phyloP scores from a whole-genome alignment of 2,113 vertebrate species.

The Apeltes quadracus region DNA sequence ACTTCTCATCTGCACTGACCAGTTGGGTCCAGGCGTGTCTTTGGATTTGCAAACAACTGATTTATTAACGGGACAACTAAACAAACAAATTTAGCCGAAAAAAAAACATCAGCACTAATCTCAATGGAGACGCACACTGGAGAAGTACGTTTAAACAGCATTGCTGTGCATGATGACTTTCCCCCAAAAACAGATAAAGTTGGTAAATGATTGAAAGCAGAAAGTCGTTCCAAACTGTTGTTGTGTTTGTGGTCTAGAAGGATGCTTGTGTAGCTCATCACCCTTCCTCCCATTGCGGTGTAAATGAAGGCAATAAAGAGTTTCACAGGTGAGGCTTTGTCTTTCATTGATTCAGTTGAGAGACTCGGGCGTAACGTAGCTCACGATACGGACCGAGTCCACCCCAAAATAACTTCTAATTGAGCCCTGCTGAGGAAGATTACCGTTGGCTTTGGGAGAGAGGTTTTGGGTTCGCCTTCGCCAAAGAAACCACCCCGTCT shows the following conservation, averaged over 20 bases:
- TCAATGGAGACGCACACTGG: neutral
- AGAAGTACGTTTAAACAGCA: neutral
- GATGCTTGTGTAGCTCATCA: neutral
- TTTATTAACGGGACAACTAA: conserved; percentile 54
- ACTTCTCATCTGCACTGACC: conserved; percentile 24
- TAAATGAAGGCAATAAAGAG: conserved; percentile 15
- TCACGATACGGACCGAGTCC: conserved; percentile 54
- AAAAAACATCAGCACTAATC: neutral
- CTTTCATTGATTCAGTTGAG: conserved; percentile 53
- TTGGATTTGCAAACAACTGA: conserved; percentile 48
- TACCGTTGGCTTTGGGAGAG: conserved; percentile 72
- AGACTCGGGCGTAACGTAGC: conserved; percentile 39
- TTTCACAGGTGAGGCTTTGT: neutral
- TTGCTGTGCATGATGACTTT: neutral
- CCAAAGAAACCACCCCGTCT: conserved; percentile 75
- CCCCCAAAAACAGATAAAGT: neutral
- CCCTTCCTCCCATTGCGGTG: neutral
- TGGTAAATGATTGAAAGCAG: neutral
- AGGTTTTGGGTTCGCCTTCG: conserved; percentile 63
- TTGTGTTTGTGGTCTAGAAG: neutral
- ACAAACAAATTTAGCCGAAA: conserved; percentile 9
- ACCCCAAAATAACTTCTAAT: conserved; percentile 79
- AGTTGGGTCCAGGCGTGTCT: conserved; percentile 16
- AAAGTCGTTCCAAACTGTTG: neutral
- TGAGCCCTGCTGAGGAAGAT: conserved; percentile 75